Evolutionary conservation across 2,113 vertebrate genomes (phyloP), one percentile per base, ranked within the genome.

Genomic region (Mesembrinibis cayennensis): DNA sequence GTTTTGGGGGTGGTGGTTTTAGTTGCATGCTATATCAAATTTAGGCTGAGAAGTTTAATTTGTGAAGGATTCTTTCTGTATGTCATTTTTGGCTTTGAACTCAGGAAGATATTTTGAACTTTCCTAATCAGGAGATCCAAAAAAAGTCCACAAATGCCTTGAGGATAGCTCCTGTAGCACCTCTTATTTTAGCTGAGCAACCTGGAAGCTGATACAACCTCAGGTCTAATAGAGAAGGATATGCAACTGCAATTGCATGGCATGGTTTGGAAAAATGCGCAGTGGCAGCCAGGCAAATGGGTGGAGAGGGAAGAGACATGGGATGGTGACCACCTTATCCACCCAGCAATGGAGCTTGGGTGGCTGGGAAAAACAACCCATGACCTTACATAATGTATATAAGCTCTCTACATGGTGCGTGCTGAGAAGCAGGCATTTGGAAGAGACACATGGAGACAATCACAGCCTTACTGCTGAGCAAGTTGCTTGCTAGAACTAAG

Each of bases 341-440:
- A 56, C 30, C 9, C 7, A 12, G 30, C 67, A 66, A 11, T 18
- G 16, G 20, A 89, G 4, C 5, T 42, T 73, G 11, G 20, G 14
- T 49, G 45, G 25, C 27, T 62, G 42, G 9, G 25, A 67, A 45
- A 81, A 89, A 50, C 4, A 65, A 9, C 21, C 10, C 8, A 45
- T 16, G 34, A 42, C 15, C 17, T 50, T 27, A 34, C 12, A 11
- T 30, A n/a, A 74, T 0, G 2, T 4, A 9, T 13, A 1, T 30
- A 32, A 73, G 6, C 11, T 74, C n/a, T 81, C 40, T 15, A 58
- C 22, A 25, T 7, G 2, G 27, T n/a, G n/a, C 1, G 1, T 32
- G 27, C 30, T 58, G 71, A 73, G 62, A 78, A 77, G 18, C 4
- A 22, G 27, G 7, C 10, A 16, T 77, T 61, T 73, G 17, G 22